A percentile compares a stretch with the other conserved stretches of the same genome.
Evolutionary conservation across 1,140 invertebrate genomes (phyloP).

Genomic region (Drosophila kurseongensis): DNA sequence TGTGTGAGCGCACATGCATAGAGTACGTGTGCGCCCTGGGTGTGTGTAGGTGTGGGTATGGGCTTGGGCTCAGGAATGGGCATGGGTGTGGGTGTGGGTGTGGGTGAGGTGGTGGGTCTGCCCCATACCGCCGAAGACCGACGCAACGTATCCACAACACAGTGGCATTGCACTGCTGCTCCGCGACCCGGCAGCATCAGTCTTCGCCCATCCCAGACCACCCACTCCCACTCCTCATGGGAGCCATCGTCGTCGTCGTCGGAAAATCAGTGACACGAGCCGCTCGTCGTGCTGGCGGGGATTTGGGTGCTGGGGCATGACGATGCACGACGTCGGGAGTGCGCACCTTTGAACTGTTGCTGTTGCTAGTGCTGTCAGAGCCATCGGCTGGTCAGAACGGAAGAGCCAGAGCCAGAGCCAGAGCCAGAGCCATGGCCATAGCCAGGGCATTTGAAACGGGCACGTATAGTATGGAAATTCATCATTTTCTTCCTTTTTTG

Average conservation of each 20-base stretch:
- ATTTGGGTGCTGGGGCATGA: constrained; percentile 71
- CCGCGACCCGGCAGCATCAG: constrained; percentile 24
- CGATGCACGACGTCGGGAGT: constrained; percentile 43
- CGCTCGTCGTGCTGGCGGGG: constrained; percentile 65
- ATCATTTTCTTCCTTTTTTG: constrained; percentile 69
- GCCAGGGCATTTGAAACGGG: constrained; percentile 16
- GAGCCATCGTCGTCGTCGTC: constrained; percentile 16
- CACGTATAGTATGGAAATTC: constrained; percentile 73
- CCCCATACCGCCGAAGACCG: not conserved
- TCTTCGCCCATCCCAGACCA: constrained; percentile 8
- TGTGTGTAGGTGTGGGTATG: constrained; percentile 31
- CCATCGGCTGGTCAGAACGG: constrained; percentile 57
- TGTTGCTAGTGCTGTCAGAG: constrained; percentile 65
- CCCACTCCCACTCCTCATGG: not conserved
- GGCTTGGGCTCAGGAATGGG: no score
- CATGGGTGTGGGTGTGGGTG: constrained; percentile 22
- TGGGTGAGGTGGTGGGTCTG: constrained; percentile 14
- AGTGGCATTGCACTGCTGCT: constrained; percentile 35
- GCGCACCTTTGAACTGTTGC: constrained; percentile 27
- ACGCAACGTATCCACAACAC: constrained; percentile 39
- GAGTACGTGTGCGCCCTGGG: not conserved
- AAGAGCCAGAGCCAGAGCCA: constrained; percentile 31
- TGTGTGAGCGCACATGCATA: constrained; percentile 8
- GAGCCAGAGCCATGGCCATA: constrained; percentile 30
- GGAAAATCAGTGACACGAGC: constrained; percentile 74